These are phyloP conservation scores for Phataginus tetradactyla DNA, from an alignment of 2,797 vertebrate species.

Conservation along the genomic window DNA sequence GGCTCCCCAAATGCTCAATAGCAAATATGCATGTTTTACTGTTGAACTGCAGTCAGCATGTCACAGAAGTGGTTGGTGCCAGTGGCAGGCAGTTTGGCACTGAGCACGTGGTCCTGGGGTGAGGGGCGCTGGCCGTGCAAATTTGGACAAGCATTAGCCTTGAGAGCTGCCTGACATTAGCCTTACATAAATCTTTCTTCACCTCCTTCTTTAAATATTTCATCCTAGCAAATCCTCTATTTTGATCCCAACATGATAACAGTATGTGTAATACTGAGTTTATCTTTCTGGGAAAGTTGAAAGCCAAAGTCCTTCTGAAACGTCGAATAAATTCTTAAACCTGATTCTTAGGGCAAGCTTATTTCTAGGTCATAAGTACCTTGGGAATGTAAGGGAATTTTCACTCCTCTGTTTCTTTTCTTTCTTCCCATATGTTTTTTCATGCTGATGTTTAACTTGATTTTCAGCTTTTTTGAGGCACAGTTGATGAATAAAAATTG, in stretches of 20 bases:
- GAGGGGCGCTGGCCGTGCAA: neutral
- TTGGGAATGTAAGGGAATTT: neutral
- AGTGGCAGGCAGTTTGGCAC: neutral
- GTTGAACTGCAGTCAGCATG: neutral
- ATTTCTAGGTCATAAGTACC: neutral
- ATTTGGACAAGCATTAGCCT: neutral
- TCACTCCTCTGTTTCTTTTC: neutral
- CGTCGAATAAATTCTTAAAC: neutral
- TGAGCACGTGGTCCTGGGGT: neutral
- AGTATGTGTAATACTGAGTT: neutral
- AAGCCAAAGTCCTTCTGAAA: constrained; percentile 45
- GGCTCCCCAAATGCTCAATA: neutral
- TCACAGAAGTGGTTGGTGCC: neutral
- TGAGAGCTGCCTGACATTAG: constrained; percentile 22
- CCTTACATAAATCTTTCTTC: neutral
- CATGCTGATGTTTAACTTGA: neutral
- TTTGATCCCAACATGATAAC: neutral
- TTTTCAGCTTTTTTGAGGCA: neutral
- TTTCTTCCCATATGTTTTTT: no score
- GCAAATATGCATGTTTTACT: neutral
- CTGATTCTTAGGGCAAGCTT: constrained; percentile 10
- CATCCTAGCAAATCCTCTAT: neutral
- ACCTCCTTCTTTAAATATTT: neutral
- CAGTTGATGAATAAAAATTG: neutral
- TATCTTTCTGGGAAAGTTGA: constrained; percentile 54